Percentiles rank a stretch among this genome's conserved stretches.
These are phyloP conservation scores for Bactericera cockerelli DNA, from an alignment of 1,140 invertebrate genomes.

Conservation along the genomic window DNA sequence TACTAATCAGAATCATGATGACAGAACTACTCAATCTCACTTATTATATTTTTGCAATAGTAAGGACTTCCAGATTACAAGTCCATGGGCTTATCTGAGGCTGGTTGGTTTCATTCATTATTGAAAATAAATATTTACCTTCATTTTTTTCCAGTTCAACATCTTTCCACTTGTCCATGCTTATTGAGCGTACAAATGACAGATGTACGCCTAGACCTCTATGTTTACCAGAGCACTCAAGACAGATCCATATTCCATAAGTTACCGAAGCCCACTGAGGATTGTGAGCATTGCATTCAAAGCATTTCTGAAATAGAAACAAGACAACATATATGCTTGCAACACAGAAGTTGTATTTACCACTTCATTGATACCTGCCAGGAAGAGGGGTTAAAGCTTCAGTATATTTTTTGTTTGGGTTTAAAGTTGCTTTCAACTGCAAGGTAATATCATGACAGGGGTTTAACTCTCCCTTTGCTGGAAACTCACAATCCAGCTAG, in stretches of 20 bases:
- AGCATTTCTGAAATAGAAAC: slow-evolving; percentile 65
- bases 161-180: slow-evolving; percentile 99
- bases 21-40: too few species aligned
- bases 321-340: slow-evolving; percentile 2
- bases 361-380: slow-evolving; percentile 12
- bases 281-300: slow-evolving; percentile 87
- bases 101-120: too few species aligned
- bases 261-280: slow-evolving; percentile 96
- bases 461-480: too few species aligned
- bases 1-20: too few species aligned
- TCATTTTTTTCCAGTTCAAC: slow-evolving; percentile 95
- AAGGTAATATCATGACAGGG: too few species aligned
- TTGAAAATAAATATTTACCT: too few species aligned
- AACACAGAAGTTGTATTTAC: slow-evolving; percentile 10
- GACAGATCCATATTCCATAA: slow-evolving; percentile 95
- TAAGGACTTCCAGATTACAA: too few species aligned
- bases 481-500: too few species aligned
- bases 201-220: slow-evolving; percentile 89
- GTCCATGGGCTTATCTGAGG: too few species aligned
- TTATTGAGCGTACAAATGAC: slow-evolving; percentile 81
- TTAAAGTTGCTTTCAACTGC: too few species aligned
- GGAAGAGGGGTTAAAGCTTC: slow-evolving; percentile 4
- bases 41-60: too few species aligned
- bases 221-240: slow-evolving; percentile 95
- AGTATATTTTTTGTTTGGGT: neutral